phyloP scores from a whole-genome alignment of 2,113 vertebrate species.

The Microtus oregoni region DNA sequence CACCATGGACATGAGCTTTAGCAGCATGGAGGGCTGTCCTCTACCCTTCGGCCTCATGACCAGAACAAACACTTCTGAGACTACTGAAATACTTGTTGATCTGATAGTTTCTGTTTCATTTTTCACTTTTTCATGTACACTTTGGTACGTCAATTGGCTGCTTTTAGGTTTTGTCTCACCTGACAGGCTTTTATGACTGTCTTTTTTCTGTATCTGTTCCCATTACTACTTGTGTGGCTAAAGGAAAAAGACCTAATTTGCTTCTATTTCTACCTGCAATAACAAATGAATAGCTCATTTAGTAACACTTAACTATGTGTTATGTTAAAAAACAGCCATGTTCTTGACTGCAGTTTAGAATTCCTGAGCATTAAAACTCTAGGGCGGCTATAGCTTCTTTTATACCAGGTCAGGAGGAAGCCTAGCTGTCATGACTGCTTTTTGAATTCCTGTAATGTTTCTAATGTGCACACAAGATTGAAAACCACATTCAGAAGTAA shows the following conservation, averaged over 20 bases:
- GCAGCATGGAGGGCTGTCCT: background rate
- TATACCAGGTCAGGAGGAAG: background rate
- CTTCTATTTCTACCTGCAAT: background rate
- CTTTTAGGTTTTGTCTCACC: background rate
- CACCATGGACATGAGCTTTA: background rate
- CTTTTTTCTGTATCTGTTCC: background rate
- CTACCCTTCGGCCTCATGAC: background rate
- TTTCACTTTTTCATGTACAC: background rate
- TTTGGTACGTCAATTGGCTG: background rate
- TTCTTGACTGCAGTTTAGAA: background rate
- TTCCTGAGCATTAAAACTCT: background rate
- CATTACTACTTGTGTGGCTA: background rate
- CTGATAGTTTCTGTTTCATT: background rate
- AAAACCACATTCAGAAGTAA: conserved; percentile 14
- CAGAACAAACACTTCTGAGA: background rate
- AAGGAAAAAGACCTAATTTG: background rate
- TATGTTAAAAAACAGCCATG: background rate
- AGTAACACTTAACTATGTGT: background rate
- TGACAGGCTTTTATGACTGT: background rate
- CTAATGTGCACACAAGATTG: background rate
- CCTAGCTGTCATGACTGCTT: background rate
- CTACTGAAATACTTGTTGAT: background rate
- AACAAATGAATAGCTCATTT: background rate
- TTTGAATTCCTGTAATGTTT: conserved; percentile 11
- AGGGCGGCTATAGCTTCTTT: background rate